These are phyloP conservation scores for Sinodicranocentrus sp. DNA, from an alignment of 2,888 invertebrate species.

Conservation along the genomic window DNA sequence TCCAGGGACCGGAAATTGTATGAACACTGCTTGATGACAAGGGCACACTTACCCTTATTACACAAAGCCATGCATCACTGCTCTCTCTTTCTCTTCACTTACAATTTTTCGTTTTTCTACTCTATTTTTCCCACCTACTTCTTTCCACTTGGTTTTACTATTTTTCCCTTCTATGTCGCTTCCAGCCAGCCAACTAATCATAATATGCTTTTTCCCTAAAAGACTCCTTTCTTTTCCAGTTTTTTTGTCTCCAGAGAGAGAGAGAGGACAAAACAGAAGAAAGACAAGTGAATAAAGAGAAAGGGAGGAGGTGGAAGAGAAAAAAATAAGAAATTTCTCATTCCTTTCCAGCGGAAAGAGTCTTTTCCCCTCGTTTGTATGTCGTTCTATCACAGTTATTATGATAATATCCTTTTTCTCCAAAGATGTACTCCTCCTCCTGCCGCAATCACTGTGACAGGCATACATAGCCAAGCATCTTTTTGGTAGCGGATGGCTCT, in stretches of 20 bases:
- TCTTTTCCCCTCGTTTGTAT: neutral
- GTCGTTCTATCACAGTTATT: slow-evolving; percentile 1
- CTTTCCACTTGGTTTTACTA: neutral
- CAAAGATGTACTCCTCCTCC: too few relatives aligned
- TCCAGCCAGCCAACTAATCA: slow-evolving; percentile 56
- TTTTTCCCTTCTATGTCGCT: slow-evolving; percentile 7
- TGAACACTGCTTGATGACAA: slow-evolving; percentile 52
- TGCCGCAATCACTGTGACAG: too few relatives aligned
- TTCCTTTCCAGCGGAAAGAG: neutral
- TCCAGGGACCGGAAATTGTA: slow-evolving; percentile 57
- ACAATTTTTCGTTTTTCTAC: neutral
- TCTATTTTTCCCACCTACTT: neutral
- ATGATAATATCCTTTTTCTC: too few relatives aligned
- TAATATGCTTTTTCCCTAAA: slow-evolving; percentile 54
- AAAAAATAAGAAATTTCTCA: slow-evolving; percentile 10
- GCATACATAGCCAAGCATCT: too few relatives aligned
- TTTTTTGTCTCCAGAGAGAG: slow-evolving; percentile 33
- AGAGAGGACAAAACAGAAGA: slow-evolving; percentile 34
- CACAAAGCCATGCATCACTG: slow-evolving; percentile 42
- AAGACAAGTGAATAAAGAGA: slow-evolving; percentile 22
- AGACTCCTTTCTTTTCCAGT: slow-evolving; percentile 36
- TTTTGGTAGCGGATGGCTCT: too few relatives aligned
- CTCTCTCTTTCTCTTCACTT: slow-evolving; percentile 4
- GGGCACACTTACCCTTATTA: slow-evolving; percentile 52
- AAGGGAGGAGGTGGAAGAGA: too few relatives aligned